These are phyloP conservation scores for Ecdyonurus torrentis DNA, from an alignment of 2,888 invertebrate species.

Conservation along the genomic window DNA sequence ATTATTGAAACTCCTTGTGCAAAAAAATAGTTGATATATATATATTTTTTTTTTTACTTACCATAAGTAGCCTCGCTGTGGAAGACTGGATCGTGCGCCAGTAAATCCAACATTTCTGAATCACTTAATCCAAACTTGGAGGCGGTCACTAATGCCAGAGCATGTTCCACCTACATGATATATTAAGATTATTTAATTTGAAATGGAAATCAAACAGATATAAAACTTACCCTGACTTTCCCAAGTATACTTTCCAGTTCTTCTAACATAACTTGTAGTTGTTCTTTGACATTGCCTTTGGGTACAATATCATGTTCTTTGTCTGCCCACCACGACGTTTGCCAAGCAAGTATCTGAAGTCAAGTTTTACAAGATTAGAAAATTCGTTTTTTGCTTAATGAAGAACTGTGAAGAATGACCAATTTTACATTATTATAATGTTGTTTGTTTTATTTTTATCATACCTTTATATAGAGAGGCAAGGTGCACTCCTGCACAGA, in stretches of 20 bases:
- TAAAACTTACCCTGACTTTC: constrained; percentile 36
- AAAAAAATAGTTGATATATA: too few species aligned
- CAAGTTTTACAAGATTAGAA: background rate
- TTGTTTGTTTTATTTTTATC: background rate
- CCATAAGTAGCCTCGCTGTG: constrained; percentile 45
- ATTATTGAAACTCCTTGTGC: too few species aligned
- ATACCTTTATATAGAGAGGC: constrained; percentile 51
- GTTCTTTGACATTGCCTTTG: constrained; percentile 38
- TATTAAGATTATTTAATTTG: background rate
- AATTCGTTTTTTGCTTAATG: background rate
- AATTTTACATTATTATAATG: too few species aligned
- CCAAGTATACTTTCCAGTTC: constrained; percentile 50
- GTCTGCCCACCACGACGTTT: constrained; percentile 41
- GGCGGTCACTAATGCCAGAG: constrained; percentile 54
- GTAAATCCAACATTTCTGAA: constrained; percentile 57
- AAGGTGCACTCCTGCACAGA: constrained; percentile 47
- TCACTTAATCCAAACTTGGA: constrained; percentile 64
- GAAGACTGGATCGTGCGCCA: constrained; percentile 44
- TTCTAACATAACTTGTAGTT: constrained; percentile 47
- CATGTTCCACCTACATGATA: constrained; percentile 22
- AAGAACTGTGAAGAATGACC: background rate
- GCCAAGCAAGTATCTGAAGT: constrained; percentile 39
- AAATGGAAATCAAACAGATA: background rate
- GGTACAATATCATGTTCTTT: constrained; percentile 36
- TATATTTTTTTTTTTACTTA: constrained; percentile 28